Evolutionary conservation across 2,888 invertebrate genomes (phyloP), one percentile per base, ranked within the genome.

Genomic region (Ceratothoa steindachneri): DNA sequence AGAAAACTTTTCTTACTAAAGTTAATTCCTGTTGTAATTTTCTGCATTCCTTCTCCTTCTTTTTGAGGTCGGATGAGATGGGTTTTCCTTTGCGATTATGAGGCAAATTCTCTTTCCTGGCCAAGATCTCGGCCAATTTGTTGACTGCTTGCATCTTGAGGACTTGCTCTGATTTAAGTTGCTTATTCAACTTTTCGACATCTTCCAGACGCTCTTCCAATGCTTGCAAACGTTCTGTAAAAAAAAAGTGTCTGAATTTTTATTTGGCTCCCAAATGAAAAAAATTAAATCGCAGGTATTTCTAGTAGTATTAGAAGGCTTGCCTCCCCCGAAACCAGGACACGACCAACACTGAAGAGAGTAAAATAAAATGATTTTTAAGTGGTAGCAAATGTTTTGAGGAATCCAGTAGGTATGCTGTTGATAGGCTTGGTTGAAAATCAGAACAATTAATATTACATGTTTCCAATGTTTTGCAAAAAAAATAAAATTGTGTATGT

Each of bases 111-210:
- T 92, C 92, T 83, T 92, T 95, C 83, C 97, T 89, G 84, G 96
- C 95, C 93, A 98, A 93, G 77, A 98, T 93, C 86, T 98, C 97
- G 3, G 97, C 95, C 80, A 99, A 87, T 84, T 98, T 99, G 85
- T 97, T 95, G 80, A 98, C 95, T 69, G 97, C 97, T 86, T 96
- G 93, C 84, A 92, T 91, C 84, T 94, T 95, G 82, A 95, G 88
- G 83, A 95, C 86, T 83, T 90, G 90, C 86, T 95, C 95, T 27
- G 90, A 92, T 84, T 93, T 91, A 83, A 95, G 88, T 85, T 93
- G 93, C 83, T 90, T 90, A 83, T 88, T 89, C 83, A 95, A 87
- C 81, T 91, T 90, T 81, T 92, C 91, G 68, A 93, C 88, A 82
- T 95, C 94, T 77, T 93, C 93, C 81, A 89, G 90, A 82, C 89